Conservation (phyloP, 2,888 invertebrate genomes). For the Cyclophora albipunctata region DNA sequence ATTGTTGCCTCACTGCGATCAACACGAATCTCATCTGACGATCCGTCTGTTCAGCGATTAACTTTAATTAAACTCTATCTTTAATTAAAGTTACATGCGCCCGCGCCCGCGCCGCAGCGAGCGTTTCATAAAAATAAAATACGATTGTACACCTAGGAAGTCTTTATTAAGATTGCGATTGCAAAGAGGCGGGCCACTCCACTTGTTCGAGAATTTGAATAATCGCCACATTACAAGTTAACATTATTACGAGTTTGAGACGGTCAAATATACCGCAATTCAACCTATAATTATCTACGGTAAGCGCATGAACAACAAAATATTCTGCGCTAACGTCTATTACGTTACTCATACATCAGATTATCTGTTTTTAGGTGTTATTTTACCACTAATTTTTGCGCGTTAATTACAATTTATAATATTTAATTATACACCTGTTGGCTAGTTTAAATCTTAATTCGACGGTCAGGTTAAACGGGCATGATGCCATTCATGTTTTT, state of each 20-base stretch:
- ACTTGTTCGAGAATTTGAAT: conserved; percentile 67
- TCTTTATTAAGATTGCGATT: conserved; percentile 72
- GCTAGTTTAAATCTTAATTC: conserved; percentile 15
- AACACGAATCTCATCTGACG: conserved; percentile 37
- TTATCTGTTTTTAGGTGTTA: conserved; percentile 30
- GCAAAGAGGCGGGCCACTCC: conserved; percentile 61
- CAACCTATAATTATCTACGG: conserved; percentile 40
- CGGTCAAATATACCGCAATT: conserved; percentile 42
- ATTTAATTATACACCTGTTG: conserved; percentile 14
- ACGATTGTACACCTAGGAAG: conserved; percentile 63
- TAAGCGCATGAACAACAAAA: conserved; percentile 23
- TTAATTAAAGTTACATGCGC: conserved; percentile 59
- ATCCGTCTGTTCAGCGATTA: conserved; percentile 50
- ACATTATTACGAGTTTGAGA: conserved; percentile 37
- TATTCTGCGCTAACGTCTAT: conserved; percentile 34
- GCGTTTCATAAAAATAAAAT: conserved; percentile 62
- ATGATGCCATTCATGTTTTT: background rate
- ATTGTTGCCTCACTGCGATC: conserved; percentile 17
- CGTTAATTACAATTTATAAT: conserved; percentile 21
- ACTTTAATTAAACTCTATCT: conserved; percentile 67
- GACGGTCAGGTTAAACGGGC: background rate
- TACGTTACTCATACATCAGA: conserved; percentile 31
- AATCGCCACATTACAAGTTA: conserved; percentile 57
- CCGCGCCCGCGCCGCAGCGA: conserved; percentile 26
- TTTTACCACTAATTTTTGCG: conserved; percentile 27